phyloP scores from a whole-genome alignment of 1,140 invertebrate genomes.

The Apocrypta bakeri region DNA sequence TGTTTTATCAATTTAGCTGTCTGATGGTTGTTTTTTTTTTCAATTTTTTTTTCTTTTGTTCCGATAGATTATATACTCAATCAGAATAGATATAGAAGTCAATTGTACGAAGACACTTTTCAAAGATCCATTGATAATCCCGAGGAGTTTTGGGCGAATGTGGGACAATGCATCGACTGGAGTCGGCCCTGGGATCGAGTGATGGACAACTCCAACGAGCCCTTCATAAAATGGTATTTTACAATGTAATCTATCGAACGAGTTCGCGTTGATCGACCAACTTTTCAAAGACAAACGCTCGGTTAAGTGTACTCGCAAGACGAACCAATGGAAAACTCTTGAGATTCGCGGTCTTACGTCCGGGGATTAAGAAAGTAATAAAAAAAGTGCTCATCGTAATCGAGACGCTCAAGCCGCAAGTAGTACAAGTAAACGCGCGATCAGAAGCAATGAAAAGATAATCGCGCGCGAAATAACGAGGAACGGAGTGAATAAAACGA shows the following conservation, averaged over 20 bases:
- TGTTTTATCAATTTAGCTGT: too few species aligned
- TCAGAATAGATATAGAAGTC: conserved; percentile 62
- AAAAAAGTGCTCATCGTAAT: not conserved
- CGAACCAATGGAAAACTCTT: too few species aligned
- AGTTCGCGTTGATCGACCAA: not conserved
- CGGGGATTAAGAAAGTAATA: not conserved
- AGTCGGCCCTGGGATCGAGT: conserved; percentile 88
- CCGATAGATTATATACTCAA: conserved; percentile 66
- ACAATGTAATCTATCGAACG: not conserved
- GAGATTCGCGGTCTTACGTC: too few species aligned
- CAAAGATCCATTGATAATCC: conserved; percentile 83
- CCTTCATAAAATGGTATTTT: conserved; percentile 92
- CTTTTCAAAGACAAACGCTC: not conserved
- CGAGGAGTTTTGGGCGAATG: conserved; percentile 90
- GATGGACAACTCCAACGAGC: conserved; percentile 86
- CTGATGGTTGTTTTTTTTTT: too few species aligned
- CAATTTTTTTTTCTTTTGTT: not conserved
- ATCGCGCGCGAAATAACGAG: too few species aligned
- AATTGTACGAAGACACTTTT: conserved; percentile 81
- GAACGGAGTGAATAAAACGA: too few species aligned
- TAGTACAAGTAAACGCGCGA: conserved; percentile 4
- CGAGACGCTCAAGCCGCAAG: not conserved
- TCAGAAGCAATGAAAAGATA: not conserved
- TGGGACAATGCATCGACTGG: conserved; percentile 85
- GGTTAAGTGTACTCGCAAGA: too few species aligned